Percentiles rank a stretch among this genome's conserved stretches.
Evolutionary conservation across 2,797 vertebrate genomes (phyloP).

Genomic region (Loris lydekkerianus): DNA sequence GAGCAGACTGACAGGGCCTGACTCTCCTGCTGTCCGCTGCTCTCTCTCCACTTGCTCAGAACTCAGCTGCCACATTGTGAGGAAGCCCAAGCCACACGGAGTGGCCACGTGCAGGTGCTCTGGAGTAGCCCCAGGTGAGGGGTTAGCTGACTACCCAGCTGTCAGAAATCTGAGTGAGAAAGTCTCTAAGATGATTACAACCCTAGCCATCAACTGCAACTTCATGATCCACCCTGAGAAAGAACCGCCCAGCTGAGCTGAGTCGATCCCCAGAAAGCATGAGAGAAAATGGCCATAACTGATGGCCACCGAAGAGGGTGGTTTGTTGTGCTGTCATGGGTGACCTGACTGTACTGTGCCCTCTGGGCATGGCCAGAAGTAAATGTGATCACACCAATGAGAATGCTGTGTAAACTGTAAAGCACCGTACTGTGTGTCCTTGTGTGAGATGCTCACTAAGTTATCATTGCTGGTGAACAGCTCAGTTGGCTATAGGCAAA

Average conservation of each 20-base stretch:
- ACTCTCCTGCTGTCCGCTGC: no score
- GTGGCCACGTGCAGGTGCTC: background rate
- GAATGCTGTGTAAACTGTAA: background rate
- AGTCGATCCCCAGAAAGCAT: no score
- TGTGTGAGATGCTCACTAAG: accelerated
- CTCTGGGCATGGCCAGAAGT: accelerated
- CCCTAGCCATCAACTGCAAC: accelerated
- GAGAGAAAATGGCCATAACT: accelerated
- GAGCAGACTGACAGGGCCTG: background rate
- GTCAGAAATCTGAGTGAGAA: accelerated
- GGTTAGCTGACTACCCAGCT: accelerated
- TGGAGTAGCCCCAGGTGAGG: background rate
- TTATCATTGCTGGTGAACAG: accelerated
- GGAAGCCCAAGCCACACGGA: background rate
- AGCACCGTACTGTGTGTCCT: accelerated
- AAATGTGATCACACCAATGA: accelerated
- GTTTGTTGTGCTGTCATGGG: accelerated
- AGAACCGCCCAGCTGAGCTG: accelerated
- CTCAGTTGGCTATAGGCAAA: background rate
- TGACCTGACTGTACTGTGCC: accelerated
- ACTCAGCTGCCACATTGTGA: accelerated
- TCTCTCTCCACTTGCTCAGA: background rate
- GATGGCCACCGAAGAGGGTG: accelerated
- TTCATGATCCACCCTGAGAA: background rate
- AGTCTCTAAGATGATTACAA: accelerated